phyloP scores from a whole-genome alignment of 2,113 vertebrate genomes.

The Serinus canaria region DNA sequence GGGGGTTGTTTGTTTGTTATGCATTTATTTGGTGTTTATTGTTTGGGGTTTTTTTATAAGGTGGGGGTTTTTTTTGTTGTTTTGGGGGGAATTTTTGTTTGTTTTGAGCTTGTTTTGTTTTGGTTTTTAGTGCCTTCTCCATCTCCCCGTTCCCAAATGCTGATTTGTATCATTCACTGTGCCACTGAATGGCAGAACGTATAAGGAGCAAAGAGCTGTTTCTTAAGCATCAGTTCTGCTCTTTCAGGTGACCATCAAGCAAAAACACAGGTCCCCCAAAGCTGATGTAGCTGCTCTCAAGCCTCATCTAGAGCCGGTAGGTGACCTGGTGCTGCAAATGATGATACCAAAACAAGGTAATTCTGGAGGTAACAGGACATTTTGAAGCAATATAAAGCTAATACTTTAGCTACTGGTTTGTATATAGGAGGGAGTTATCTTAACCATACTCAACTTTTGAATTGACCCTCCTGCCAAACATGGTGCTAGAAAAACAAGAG shows the following conservation, averaged over 20 bases:
- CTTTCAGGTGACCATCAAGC: background rate
- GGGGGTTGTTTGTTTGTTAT: background rate
- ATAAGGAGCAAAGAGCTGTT: background rate
- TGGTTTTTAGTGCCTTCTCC: background rate
- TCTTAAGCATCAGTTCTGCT: background rate
- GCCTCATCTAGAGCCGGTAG: constrained; percentile 1
- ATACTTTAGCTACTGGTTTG: background rate
- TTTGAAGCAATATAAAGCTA: background rate
- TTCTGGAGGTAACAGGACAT: background rate
- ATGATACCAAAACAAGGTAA: background rate
- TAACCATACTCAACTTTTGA: background rate
- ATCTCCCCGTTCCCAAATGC: background rate
- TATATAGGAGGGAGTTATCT: background rate
- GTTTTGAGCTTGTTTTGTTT: background rate
- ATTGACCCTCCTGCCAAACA: background rate
- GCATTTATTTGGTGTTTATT: background rate
- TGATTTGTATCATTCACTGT: background rate
- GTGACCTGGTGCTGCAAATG: background rate
- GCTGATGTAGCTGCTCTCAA: background rate
- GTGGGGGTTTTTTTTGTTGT: background rate
- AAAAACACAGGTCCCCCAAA: background rate
- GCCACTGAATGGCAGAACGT: background rate
- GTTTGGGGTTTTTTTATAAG: background rate
- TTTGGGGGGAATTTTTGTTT: background rate
- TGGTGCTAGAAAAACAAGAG: background rate